These are phyloP conservation scores for Scolopax bukidnonensis DNA, from an alignment of 2,797 vertebrate species.

Conservation along the genomic window DNA sequence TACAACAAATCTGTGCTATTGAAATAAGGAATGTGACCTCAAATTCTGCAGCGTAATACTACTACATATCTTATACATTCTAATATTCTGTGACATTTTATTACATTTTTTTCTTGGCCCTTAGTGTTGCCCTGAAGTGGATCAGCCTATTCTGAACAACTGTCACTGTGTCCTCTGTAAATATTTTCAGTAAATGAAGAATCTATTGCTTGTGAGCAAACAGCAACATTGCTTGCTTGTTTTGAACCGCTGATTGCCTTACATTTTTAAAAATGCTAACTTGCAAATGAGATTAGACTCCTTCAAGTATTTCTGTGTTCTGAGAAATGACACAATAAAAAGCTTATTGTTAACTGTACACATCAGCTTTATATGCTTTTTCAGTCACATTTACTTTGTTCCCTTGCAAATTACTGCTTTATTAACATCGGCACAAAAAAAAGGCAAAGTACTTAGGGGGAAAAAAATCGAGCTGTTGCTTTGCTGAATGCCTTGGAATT, in stretches of 20 bases:
- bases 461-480: background rate
- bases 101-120: background rate
- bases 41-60: background rate
- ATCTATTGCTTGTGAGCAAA: background rate
- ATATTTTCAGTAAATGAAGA: conserved; percentile 3
- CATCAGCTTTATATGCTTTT: conserved; percentile 22
- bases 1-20: background rate
- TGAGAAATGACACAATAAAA: conserved; percentile 2
- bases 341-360: conserved; percentile 29
- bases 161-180: background rate
- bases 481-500: background rate
- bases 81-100: background rate
- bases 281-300: conserved; percentile 38
- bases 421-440: background rate
- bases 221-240: background rate
- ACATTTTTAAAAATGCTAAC: background rate
- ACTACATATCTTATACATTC: background rate
- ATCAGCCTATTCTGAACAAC: background rate
- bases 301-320: conserved; percentile 38
- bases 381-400: conserved; percentile 12
- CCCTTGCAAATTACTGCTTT: background rate
- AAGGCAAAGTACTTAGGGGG: background rate
- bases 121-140: background rate
- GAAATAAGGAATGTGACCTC: background rate
- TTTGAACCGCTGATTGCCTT: background rate